A percentile compares a stretch with the other conserved stretches of the same genome.
Evolutionary conservation across 2,888 invertebrate genomes (phyloP).

Genomic region (Ectropis crepuscularia): DNA sequence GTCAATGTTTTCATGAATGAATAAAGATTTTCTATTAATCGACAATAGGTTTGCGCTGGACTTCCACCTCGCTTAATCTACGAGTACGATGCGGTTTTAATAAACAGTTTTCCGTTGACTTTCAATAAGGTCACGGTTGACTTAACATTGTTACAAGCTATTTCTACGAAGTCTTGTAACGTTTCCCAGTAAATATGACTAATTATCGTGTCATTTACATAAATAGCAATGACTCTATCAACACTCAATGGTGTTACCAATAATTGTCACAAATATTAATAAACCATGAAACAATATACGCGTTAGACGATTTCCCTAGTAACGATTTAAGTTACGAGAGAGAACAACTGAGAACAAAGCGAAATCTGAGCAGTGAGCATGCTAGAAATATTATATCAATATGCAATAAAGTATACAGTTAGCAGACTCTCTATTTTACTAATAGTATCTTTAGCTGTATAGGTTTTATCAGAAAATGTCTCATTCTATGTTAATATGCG

Average conservation of each 20-base stretch:
- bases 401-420: slow-evolving; percentile 37
- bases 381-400: slow-evolving; percentile 46
- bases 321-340: slow-evolving; percentile 13
- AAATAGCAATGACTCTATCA: slow-evolving; percentile 1
- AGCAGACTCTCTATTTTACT: slow-evolving; percentile 10
- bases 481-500: slow-evolving; percentile 30
- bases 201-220: background rate
- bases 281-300: background rate
- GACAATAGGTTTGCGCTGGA: too few relatives aligned
- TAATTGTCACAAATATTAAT: slow-evolving; percentile 17
- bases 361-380: slow-evolving; percentile 37
- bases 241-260: background rate
- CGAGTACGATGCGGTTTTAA: too few relatives aligned
- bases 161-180: too few relatives aligned
- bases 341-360: slow-evolving; percentile 36
- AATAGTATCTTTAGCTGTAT: slow-evolving; percentile 4
- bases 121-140: too few relatives aligned
- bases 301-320: slow-evolving; percentile 3
- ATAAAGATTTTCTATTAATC: too few relatives aligned
- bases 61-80: too few relatives aligned
- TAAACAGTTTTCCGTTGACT: too few relatives aligned
- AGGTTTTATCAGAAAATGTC: slow-evolving; percentile 8
- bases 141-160: too few relatives aligned
- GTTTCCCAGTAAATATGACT: background rate
- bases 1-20: too few relatives aligned